Evolutionary conservation across 2,797 vertebrate genomes (phyloP), one percentile per base, ranked within the genome.

Genomic region (Orestias chungarensis): DNA sequence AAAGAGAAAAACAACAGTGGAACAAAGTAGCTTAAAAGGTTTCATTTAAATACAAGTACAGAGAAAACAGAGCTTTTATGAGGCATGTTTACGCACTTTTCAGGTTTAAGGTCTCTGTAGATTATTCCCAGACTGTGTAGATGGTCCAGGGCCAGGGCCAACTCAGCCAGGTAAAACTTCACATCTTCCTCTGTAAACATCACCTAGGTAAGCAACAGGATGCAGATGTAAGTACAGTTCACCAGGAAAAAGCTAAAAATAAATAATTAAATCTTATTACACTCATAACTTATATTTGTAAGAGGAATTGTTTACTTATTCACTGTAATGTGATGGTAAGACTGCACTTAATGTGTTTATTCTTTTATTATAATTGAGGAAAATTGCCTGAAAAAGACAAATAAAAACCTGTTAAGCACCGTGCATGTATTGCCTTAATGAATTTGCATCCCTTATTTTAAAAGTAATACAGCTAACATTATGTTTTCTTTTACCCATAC

Each of bases 131-230:
- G 94, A 82, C 96, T 89, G 44, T 99, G 97, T 18, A 99, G 96
- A 85, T 99, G 97, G 87, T 99, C 97, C 85, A 99, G 90, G 2
- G 97, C 97, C 92, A 99, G 91, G 70, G 97, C 97, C 91, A 99
- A 86, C 92, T 99, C 97, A 79, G 97, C 97, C 83, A 99, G 92
- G 90, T 99, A 99, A 89, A 99, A 99, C 92, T 99, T 99, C 76
- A 99, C 97, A 69, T 99, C 97, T 82, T 99, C 97, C 78, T 99
- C 97, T 2, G 98, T 99, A 91, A 99, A 99, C 98, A 99, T 99
- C 6, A 99, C 97, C 98, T 99, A 23, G 0, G 70, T 18, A 74
- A 68, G 81, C 8, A 66, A 44, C 75, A 0, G 70, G 0, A 64
- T 17, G 2, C 1, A 10, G 38, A 20, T 35, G 20, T 4, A 50